Evolutionary conservation across 2,113 vertebrate species (phyloP).

Genomic region (Arenaria interpres): DNA sequence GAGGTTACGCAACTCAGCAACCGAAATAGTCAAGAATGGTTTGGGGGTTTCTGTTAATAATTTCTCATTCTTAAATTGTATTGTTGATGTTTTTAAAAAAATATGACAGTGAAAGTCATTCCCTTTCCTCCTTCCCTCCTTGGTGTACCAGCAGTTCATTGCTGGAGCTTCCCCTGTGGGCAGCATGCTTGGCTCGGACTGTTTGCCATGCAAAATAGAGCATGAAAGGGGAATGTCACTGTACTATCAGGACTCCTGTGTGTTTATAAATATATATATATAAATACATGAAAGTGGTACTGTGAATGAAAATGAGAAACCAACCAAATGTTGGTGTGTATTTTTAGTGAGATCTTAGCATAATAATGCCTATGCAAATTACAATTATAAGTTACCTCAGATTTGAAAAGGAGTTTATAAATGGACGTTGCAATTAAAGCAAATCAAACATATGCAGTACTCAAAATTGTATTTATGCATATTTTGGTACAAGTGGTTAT

Average conservation of each 20-base stretch:
- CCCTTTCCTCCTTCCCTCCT: neutral
- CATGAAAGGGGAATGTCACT: neutral
- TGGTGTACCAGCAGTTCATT: accelerated
- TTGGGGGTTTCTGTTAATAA: neutral
- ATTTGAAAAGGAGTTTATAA: neutral
- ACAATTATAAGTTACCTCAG: neutral
- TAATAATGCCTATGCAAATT: neutral
- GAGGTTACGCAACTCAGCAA: neutral
- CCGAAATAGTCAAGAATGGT: neutral
- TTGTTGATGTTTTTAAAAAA: neutral
- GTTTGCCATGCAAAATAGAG: neutral
- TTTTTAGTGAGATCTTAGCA: neutral
- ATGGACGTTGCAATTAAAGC: neutral
- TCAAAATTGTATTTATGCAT: neutral
- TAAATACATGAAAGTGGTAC: neutral
- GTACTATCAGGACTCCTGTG: neutral
- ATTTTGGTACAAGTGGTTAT: neutral
- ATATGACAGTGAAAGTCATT: neutral
- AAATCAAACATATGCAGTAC: neutral
- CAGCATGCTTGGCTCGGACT: neutral
- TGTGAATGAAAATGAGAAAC: neutral
- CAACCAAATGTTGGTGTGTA: neutral
- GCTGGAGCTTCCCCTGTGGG: neutral
- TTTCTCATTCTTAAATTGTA: neutral
- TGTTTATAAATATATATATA: neutral